Evolutionary conservation across 2,797 vertebrate species (phyloP).

Genomic region (Hybognathus amarus): DNA sequence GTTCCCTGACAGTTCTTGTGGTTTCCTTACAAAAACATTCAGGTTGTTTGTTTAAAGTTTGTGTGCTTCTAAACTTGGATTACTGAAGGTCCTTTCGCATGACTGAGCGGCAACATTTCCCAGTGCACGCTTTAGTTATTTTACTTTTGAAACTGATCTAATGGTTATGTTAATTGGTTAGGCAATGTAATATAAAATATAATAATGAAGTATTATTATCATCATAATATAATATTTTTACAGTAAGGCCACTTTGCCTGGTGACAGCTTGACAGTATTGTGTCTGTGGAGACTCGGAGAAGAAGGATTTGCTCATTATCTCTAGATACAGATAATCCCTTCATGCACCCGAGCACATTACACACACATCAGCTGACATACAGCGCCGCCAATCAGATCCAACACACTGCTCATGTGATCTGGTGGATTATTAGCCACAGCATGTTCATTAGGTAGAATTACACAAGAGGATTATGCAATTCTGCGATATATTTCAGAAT

Average conservation of each 20-base stretch:
- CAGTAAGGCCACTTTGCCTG: background rate
- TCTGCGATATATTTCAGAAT: background rate
- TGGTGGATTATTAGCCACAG: background rate
- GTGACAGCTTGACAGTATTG: too few species aligned
- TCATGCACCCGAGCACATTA: slow-evolving; percentile 21
- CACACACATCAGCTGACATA: background rate
- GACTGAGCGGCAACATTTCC: background rate
- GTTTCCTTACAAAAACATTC: background rate
- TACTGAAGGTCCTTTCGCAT: background rate
- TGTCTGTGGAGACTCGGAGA: background rate
- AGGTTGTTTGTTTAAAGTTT: background rate
- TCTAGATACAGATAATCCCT: slow-evolving; percentile 21
- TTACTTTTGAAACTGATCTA: background rate
- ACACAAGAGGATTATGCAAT: background rate
- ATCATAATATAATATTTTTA: background rate
- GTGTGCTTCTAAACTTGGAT: background rate
- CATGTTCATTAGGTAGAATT: background rate
- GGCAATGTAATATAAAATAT: background rate
- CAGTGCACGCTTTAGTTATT: background rate
- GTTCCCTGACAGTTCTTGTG: slow-evolving; percentile 12
- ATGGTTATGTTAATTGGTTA: background rate
- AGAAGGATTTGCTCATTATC: slow-evolving; percentile 30
- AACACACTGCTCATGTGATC: background rate
- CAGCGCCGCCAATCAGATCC: background rate
- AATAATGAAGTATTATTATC: background rate